Evolutionary conservation across 1,140 invertebrate genomes (phyloP).

Genomic region (Latrodectus geometricus): DNA sequence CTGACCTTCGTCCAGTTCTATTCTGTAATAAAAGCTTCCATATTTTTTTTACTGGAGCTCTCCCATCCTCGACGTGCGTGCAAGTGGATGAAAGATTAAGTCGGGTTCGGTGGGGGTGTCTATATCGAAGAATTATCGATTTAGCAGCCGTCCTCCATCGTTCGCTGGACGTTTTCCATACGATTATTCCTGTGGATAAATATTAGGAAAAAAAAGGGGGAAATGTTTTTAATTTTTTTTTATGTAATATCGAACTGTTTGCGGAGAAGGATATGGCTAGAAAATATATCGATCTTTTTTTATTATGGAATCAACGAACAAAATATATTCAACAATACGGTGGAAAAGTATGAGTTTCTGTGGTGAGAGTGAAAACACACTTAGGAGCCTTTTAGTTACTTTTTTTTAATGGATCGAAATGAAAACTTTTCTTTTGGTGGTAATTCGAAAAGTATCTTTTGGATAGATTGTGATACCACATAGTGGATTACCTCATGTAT

Average conservation of each 20-base stretch:
- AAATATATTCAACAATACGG: no score
- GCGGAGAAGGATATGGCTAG: constrained; percentile 3
- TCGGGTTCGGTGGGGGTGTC: neutral
- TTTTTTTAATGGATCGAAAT: no score
- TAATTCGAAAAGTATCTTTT: no score
- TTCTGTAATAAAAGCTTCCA: constrained; percentile 8
- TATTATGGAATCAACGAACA: no score
- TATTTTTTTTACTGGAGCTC: constrained; percentile 5
- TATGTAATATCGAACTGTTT: constrained; percentile 22
- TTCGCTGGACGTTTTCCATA: constrained; percentile 9
- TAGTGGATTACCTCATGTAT: no score
- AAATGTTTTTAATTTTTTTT: neutral
- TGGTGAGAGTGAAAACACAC: no score
- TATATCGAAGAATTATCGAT: constrained; percentile 50
- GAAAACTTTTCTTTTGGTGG: no score
- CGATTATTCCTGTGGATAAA: constrained; percentile 49
- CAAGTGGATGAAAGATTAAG: constrained; percentile 51
- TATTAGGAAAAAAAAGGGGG: neutral
- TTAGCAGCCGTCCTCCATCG: neutral
- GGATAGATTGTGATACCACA: no score
- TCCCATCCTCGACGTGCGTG: constrained; percentile 16
- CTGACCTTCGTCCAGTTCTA: neutral
- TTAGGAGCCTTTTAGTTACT: no score
- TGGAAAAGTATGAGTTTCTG: no score
- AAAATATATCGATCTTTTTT: constrained; percentile 1